Percentiles rank a stretch among this genome's conserved stretches.
Conservation (phyloP, 2,797 vertebrate genomes). For the Trichosurus vulpecula region DNA sequence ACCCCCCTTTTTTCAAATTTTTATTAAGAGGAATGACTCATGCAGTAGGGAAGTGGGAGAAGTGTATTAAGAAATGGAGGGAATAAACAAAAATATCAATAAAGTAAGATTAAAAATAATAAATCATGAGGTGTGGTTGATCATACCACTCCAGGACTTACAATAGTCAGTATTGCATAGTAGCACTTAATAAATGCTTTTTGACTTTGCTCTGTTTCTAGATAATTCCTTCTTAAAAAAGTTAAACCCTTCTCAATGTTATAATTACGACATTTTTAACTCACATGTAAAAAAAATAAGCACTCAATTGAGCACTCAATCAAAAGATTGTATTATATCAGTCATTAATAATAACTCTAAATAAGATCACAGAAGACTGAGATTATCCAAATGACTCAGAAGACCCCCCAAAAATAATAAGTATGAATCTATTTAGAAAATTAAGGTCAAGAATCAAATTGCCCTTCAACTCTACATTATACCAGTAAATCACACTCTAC, state of each 20-base stretch:
- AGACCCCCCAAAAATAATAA: not conserved
- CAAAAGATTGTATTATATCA: not conserved
- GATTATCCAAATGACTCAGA: not conserved
- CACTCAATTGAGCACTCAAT: not conserved
- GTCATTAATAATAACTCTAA: not conserved
- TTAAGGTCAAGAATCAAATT: not conserved
- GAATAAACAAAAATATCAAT: not conserved
- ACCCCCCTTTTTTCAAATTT: not conserved
- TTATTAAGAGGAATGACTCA: not conserved
- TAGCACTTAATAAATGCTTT: not conserved
- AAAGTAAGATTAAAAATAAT: not conserved
- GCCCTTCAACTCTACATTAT: not conserved
- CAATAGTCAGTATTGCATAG: not conserved
- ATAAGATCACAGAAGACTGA: not conserved
- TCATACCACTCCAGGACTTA: not conserved
- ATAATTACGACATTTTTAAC: not conserved
- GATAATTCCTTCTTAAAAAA: not conserved
- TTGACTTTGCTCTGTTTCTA: not conserved
- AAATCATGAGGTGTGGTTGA: not conserved
- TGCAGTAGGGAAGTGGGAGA: not conserved
- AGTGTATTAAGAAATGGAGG: not conserved
- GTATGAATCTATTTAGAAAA: not conserved
- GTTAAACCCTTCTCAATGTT: not conserved
- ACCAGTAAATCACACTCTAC: not conserved
- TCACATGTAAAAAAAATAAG: not conserved